Conservation (phyloP, 2,113 vertebrate species). For the Delphinapterus leucas region DNA sequence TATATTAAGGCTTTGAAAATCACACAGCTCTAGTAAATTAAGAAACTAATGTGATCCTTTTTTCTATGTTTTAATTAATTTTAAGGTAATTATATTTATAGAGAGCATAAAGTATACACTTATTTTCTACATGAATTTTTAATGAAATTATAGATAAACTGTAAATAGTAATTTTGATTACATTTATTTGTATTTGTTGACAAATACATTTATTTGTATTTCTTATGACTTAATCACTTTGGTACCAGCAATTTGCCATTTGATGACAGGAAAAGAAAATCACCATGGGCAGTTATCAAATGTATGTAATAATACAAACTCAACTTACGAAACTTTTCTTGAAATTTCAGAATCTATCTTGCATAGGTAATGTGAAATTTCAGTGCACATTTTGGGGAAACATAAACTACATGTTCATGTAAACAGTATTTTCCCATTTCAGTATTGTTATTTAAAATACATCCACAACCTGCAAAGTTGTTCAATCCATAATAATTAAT, state of each 20-base stretch:
- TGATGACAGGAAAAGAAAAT: background rate
- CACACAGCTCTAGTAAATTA: background rate
- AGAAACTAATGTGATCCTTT: background rate
- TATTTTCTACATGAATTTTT: background rate
- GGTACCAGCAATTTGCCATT: background rate
- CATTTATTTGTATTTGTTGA: background rate
- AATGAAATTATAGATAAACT: background rate
- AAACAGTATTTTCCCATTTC: background rate
- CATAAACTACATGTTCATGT: background rate
- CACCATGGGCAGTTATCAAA: background rate
- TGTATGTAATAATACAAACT: background rate
- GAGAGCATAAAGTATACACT: background rate
- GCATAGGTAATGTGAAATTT: background rate
- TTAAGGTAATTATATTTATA: background rate
- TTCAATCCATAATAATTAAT: background rate
- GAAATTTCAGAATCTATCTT: background rate
- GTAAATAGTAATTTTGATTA: background rate
- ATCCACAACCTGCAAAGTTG: background rate
- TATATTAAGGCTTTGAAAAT: background rate
- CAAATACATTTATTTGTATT: background rate
- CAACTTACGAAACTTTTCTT: background rate
- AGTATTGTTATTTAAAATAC: constrained; percentile 5
- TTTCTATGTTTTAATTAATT: background rate
- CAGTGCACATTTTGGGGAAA: background rate
- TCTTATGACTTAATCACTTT: background rate